Evolutionary conservation across 2,797 vertebrate genomes (phyloP), one percentile per base, ranked within the genome.

Genomic region (Aeoliscus strigatus): DNA sequence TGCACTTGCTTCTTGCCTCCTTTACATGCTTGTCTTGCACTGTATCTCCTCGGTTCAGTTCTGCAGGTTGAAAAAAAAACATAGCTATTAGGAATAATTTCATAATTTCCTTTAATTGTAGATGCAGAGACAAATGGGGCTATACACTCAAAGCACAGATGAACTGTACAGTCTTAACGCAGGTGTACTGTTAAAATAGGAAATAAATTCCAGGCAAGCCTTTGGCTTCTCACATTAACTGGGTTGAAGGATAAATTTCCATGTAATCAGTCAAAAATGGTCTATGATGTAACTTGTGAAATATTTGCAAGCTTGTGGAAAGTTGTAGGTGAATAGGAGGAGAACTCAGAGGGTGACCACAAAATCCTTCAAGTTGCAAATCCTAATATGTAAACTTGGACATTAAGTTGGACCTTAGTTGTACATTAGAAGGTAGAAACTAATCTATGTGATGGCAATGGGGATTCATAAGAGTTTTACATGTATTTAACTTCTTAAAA

Each of bases 1-100:
- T 87, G 80, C 96, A 99, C 86, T 94, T 98, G 68, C 87, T 95
- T 86, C 91, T 93, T 51, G 96, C 96, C 76, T 99, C 96, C 55
- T 98, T 99, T 59, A 94, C 91, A 1, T 91, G 87, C 67, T 96
- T 97, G 80, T 99, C 96, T 60, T 93, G 92, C 31, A 63, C 66
- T 27, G 91, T 96, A 29, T 99, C 96, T 13, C 92, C 90, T 38
- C 92, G 89, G 51, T 98, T 92, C 16, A 98, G 85, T 81, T 98
- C 96, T 99, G 89, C 38, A 68, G 39, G 57, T 59, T 59, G 77
- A 85, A 66, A 66, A 66, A 66, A 39, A 80, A 67, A 72, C 61
- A 51, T 54, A 48, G 16, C 27, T 59, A 38, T 82, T 80, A 79
- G 28, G 8, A 55, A 49, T 25, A 42, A 32, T 51, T 39, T 3